Evolutionary conservation across 2,797 vertebrate species (phyloP).

Genomic region (Heliangelus exortis): DNA sequence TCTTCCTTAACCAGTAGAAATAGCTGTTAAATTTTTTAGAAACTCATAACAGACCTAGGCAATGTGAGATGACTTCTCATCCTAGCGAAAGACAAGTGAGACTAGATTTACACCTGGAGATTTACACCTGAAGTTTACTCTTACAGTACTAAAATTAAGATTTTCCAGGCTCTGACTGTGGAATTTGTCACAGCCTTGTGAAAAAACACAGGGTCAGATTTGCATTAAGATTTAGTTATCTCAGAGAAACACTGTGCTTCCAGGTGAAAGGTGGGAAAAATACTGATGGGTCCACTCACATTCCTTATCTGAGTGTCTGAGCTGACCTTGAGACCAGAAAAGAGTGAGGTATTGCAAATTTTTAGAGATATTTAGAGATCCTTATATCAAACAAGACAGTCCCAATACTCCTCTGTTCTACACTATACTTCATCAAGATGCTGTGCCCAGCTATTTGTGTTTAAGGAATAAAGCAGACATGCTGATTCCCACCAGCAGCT

Average conservation of each 20-base stretch:
- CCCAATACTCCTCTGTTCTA: background rate
- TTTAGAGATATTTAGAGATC: background rate
- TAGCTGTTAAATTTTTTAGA: slow-evolving; percentile 1
- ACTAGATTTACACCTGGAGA: background rate
- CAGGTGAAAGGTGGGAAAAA: background rate
- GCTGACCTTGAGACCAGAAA: background rate
- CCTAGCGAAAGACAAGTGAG: background rate
- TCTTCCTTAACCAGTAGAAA: background rate
- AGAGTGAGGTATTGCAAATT: background rate
- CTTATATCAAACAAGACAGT: background rate
- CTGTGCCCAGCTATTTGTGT: background rate
- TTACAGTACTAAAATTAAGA: background rate
- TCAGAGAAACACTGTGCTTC: background rate
- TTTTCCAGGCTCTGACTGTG: background rate
- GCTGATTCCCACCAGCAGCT: background rate
- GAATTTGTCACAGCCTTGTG: background rate
- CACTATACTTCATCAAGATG: background rate
- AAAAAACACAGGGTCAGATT: background rate
- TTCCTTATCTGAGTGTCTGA: background rate
- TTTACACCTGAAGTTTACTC: background rate
- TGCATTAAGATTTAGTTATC: background rate
- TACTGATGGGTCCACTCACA: background rate
- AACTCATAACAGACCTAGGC: background rate
- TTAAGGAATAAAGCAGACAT: background rate
- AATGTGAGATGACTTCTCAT: background rate